Evolutionary conservation across 2,888 invertebrate genomes (phyloP), one percentile per base, ranked within the genome.

Genomic region (Petrophora chlorosata): DNA sequence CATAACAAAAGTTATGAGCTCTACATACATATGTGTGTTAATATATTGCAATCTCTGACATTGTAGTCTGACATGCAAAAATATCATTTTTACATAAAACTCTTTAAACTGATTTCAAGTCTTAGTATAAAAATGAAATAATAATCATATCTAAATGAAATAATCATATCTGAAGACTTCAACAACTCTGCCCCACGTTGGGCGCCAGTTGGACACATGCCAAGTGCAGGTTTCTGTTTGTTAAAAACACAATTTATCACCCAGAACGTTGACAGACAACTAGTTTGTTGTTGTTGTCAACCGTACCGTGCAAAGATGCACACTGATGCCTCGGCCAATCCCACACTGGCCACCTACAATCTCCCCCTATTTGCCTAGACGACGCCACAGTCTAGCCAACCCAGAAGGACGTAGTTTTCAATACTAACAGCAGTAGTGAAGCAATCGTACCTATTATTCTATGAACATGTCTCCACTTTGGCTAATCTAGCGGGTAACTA

Each of bases 261-360:
- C 19, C 19, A 19, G 4, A 19, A n/a, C n/a, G n/a, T 29, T 12
- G n/a, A 29, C 30, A 15, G 30, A 7, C 14, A 19, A 19, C 19
- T 5, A 19, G 23, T 5, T 8, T 23, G n/a, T 4, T 23, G 23
- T 17, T 7, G n/a, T 10, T 36, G 36, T 25, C 3, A 5, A 16
- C 36, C 5, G 25, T 36, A 36, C 36, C 19, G 3, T 36, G 15
- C 23, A 33, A 7, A 5, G 33, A 33, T n/a, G 14, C 28, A 35
- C 15, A 15, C 15, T 13, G 19, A 13, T 22, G 14, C n/a, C 22
- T 32, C 22, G 15, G 12, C 23, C 25, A 36, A 36, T 36, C 36
- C 16, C 23, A 5, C 25, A 17, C 14, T 9, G 25, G 36, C 36
- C 25, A 36, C 36, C 25, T 25, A 36, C 25, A 36, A 36, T 25